Evolutionary conservation across 2,888 invertebrate species (phyloP).

Genomic region (Lordiphosa andalusiaca): DNA sequence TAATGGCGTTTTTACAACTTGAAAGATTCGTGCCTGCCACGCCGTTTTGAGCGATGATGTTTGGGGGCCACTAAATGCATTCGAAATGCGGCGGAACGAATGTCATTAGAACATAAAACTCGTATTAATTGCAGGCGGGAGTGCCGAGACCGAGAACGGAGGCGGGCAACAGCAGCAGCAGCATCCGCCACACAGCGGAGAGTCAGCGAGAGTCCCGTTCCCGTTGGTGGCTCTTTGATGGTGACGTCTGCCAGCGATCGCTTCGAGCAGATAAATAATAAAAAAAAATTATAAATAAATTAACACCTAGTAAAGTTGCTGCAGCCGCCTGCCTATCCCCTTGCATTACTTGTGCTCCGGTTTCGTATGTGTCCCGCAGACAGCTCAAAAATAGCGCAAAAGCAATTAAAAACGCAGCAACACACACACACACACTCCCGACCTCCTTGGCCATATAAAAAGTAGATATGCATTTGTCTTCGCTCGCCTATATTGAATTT

Average conservation of each 20-base stretch:
- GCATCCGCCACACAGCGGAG: constrained; percentile 51
- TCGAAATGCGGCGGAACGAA: constrained; percentile 76
- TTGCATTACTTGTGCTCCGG: constrained; percentile 36
- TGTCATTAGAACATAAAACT: constrained; percentile 78
- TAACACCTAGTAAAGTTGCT: constrained; percentile 75
- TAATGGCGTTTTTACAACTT: constrained; percentile 79
- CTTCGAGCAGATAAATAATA: constrained; percentile 73
- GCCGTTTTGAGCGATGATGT: constrained; percentile 71
- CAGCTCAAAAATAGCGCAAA: constrained; percentile 72
- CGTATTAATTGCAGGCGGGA: constrained; percentile 75
- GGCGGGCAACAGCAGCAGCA: constrained; percentile 67
- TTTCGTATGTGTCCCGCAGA: constrained; percentile 41
- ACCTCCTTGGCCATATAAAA: constrained; percentile 42
- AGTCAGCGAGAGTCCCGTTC: neutral
- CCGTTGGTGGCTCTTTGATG: constrained; percentile 25
- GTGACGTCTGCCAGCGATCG: constrained; percentile 48
- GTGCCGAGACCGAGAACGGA: constrained; percentile 29
- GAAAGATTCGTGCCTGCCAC: constrained; percentile 77
- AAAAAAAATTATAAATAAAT: constrained; percentile 78
- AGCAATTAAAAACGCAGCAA: constrained; percentile 73
- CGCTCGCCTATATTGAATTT: constrained; percentile 66
- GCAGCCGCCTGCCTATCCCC: constrained; percentile 20
- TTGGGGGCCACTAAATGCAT: constrained; percentile 64
- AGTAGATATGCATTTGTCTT: constrained; percentile 38
- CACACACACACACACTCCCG: constrained; percentile 24